Conservation (phyloP, 2,797 vertebrate species). For the Limosa lapponica region DNA sequence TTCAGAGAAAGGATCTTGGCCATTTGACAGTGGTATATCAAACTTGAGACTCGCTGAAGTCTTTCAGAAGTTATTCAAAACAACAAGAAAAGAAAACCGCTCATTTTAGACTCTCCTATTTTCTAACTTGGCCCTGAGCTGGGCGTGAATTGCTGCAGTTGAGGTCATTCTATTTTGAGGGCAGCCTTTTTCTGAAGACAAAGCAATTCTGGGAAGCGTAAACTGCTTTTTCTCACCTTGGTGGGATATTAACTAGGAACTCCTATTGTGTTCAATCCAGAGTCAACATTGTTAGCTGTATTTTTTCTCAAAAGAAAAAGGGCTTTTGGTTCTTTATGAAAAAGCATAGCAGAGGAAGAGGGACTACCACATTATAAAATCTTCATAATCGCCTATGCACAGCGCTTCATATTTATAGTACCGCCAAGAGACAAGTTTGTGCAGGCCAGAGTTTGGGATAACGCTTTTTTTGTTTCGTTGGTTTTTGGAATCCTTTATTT, state of each 20-base stretch:
- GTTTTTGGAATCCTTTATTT: conserved; percentile 2
- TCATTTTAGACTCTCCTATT: not conserved
- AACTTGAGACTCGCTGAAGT: not conserved
- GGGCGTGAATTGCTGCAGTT: not conserved
- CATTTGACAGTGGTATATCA: not conserved
- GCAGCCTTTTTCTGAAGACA: not conserved
- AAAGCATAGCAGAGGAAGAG: not conserved
- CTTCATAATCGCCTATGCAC: not conserved
- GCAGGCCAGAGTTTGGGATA: not conserved
- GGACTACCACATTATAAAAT: not conserved
- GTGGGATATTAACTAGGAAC: not conserved
- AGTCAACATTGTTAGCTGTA: not conserved
- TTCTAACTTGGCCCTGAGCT: not conserved
- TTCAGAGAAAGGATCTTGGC: not conserved
- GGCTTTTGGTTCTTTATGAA: not conserved
- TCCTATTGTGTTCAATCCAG: not conserved
- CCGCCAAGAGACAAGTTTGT: not conserved
- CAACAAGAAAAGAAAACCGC: not conserved
- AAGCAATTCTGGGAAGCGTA: not conserved
- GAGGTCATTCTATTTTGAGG: not conserved
- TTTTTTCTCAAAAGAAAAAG: not conserved
- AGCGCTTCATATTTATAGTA: not conserved
- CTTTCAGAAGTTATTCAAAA: conserved; percentile 1
- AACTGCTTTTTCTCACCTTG: conserved; percentile 28
- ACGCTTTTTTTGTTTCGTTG: not conserved